phyloP scores from a whole-genome alignment of 2,888 invertebrate species.

The Plutella xylostella region DNA sequence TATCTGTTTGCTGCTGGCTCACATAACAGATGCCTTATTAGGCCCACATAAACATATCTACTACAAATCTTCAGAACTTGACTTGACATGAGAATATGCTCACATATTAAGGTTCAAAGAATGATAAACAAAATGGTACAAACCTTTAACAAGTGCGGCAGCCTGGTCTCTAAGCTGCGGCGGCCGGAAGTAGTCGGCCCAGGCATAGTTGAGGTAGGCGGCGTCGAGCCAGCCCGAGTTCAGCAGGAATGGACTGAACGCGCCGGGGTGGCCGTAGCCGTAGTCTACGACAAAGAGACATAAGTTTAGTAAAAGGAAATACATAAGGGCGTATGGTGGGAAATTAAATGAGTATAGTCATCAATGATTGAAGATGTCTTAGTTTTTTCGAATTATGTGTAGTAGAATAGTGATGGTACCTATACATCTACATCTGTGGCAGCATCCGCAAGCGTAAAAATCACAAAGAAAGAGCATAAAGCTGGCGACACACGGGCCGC shows the following conservation, averaged over 20 bases:
- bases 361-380: background rate
- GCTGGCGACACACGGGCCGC: slow-evolving; percentile 61
- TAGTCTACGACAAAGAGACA: slow-evolving; percentile 72
- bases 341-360: background rate
- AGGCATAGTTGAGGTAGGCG: slow-evolving; percentile 83
- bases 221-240: slow-evolving; percentile 89
- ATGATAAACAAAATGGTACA: background rate
- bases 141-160: slow-evolving; percentile 72
- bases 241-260: slow-evolving; percentile 82
- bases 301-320: slow-evolving; percentile 4
- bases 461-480: slow-evolving; percentile 60
- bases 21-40: background rate
- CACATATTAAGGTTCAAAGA: background rate
- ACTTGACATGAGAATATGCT: background rate
- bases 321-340: background rate
- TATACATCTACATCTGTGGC: background rate
- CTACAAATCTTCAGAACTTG: background rate
- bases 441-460: slow-evolving; percentile 47
- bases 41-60: background rate
- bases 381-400: too few species aligned
- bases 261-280: slow-evolving; percentile 82
- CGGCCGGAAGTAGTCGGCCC: slow-evolving; percentile 77
- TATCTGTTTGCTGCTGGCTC: too few species aligned
- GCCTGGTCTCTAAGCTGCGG: too few species aligned
- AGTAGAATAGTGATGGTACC: too few species aligned